Base-by-base conservation (phyloP, 2,797 vertebrate genomes). In the Podarcis lilfordi region DNA sequence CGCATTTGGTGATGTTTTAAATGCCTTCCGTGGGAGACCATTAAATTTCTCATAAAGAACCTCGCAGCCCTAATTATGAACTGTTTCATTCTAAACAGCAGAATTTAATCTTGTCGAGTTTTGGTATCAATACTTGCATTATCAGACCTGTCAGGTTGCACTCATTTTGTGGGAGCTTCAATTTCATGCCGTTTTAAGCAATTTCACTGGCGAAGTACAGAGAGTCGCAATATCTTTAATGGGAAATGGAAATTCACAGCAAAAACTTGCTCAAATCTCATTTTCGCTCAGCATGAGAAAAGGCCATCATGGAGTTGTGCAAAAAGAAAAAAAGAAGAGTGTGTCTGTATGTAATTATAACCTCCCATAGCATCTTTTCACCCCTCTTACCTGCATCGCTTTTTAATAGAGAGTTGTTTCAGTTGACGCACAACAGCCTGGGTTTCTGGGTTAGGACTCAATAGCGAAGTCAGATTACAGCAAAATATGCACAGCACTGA, bases 161-260 rank as follows among this genome's bases (percentile, higher is more conserved):
- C 95, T 94, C 93, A 86, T 74, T 91, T 68, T 87, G 84, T 82
- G 92, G 84, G 90, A 88, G 66, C 84, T 93, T 94, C 92, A 92
- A 93, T 96, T 95, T 95, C 92, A 95, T 95, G 94, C 93, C 76
- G 78, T 95, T 96, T 94, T 91, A 94, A 94, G 92, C 92, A 91
- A 95, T 94, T 93, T 94, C 91, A 88, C 86, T 87, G 72, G 86
- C 77, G 93, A 91, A 91, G 90, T 89, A 72, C 83, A 80, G 32
- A 87, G 89, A 83, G 86, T 92, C 80, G 86, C 88, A 82, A 84
- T 61, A 86, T 92, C 80, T 94, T 94, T 95, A 95, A 95, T 93
- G 90, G 92, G 83, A 96, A 95, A 93, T 93, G 92, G 90, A 96
- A 95, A 95, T 94, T 95, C 89, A 91, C 80, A 4, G 78, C 91